Evolutionary conservation across 2,797 vertebrate genomes (phyloP), one percentile per base, ranked within the genome.

Genomic region (Acanthurus lineatus): DNA sequence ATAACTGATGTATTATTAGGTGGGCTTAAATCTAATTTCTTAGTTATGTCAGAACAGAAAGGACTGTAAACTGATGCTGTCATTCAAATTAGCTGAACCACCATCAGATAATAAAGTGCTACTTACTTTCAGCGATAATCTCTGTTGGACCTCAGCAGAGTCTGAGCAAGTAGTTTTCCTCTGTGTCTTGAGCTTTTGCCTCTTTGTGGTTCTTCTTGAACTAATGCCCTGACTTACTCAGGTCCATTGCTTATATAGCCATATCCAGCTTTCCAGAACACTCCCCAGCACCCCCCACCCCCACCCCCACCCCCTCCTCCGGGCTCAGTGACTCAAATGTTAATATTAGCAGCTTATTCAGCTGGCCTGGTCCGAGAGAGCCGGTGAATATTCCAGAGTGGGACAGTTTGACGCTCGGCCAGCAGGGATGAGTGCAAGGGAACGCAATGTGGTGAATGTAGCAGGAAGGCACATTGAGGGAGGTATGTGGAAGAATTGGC

Each of bases 271-370:
- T 92, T 93, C 92, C 85, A 92, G 92, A 93, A 94, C 6, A 6
- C 74, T 89, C 90, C 67, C 28, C 32, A 35, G 32, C 51, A 35
- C 32, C 47, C 47, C 35, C 40, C 25, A 32, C 38, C 10, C 25
- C 65, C 51, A 35, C 32, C 47, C 47, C 35, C 40, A 16, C 4
- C 61, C 48, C 25, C 73, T 52, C 56, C 68, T 59, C 61, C 58
- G 20, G 53, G 62, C 66, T 60, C 75, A 63, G 63, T 90, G 91
- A 92, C 78, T 86, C 86, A 82, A 65, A 73, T 76, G 88, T 77
- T 94, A 92, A 91, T 90, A 89, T 87, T 94, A 92, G 91, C 79
- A 83, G 53, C 70, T 62, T 70, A 62, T 70, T 76, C 84, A 89
- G 86, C 73, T 59, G 85, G 71, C 49, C 10, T 53, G 53, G 80